Percentiles rank a stretch among this genome's conserved stretches.
These are phyloP conservation scores for Crocallis elinguaria DNA, from an alignment of 2,888 invertebrate species.

Conservation along the genomic window DNA sequence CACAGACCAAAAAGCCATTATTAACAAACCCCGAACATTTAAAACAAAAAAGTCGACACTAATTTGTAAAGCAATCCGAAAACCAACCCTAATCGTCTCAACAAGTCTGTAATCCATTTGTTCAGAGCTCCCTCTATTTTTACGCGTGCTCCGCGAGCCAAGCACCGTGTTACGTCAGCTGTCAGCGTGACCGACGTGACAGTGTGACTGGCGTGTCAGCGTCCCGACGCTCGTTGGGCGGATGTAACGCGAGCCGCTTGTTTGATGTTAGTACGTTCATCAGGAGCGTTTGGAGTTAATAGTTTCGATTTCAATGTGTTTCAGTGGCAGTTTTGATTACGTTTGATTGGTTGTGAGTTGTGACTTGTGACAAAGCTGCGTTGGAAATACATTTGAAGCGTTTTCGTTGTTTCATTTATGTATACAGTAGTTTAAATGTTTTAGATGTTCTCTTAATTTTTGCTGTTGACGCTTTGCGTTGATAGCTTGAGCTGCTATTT, in stretches of 20 bases:
- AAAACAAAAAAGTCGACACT: slow-evolving; percentile 7
- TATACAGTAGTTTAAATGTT: too few species aligned
- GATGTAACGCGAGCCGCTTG: slow-evolving; percentile 50
- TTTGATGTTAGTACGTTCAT: slow-evolving; percentile 33
- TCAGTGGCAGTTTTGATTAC: slow-evolving; percentile 11
- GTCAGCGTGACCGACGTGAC: slow-evolving; percentile 30
- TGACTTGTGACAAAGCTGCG: too few species aligned
- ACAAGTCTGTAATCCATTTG: slow-evolving; percentile 38
- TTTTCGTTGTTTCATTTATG: too few species aligned
- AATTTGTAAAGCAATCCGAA: slow-evolving; percentile 36
- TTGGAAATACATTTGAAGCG: too few species aligned
- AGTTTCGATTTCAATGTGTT: slow-evolving; percentile 23
- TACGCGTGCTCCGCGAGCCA: slow-evolving; percentile 16
- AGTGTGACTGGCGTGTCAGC: slow-evolving; percentile 35
- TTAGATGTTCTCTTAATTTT: too few species aligned
- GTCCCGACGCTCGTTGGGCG: slow-evolving; percentile 53
- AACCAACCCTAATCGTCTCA: slow-evolving; percentile 34
- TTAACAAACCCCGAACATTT: not conserved
- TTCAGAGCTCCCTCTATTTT: slow-evolving; percentile 36
- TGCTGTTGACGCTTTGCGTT: too few species aligned
- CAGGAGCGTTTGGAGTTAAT: slow-evolving; percentile 11
- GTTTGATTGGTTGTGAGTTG: too few species aligned
- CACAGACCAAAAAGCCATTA: too few species aligned
- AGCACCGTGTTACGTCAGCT: slow-evolving; percentile 20
- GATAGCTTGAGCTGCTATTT: too few species aligned